These are phyloP conservation scores for Tipula unca DNA, from an alignment of 2,888 invertebrate species.

Conservation along the genomic window DNA sequence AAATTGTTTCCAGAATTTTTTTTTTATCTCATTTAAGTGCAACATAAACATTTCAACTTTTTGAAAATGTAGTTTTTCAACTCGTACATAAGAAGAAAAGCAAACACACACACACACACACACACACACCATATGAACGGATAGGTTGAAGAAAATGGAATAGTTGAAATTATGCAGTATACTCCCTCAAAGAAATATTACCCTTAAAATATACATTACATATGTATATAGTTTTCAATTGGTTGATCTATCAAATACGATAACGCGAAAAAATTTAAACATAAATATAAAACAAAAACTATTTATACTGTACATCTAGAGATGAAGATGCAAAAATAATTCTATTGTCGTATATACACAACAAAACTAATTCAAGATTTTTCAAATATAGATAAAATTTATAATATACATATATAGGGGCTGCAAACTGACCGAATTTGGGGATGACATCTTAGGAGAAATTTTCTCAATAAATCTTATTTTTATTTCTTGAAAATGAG, in stretches of 20 bases:
- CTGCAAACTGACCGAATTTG: not conserved
- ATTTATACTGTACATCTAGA: too few species aligned
- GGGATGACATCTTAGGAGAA: constrained; percentile 1
- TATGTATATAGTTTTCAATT: not conserved
- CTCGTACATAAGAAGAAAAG: not conserved
- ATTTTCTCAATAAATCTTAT: not conserved
- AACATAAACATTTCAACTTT: constrained; percentile 8
- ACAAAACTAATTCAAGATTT: not conserved
- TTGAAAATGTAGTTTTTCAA: not conserved
- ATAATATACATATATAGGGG: not conserved
- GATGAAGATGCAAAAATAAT: not conserved
- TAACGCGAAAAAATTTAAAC: not conserved
- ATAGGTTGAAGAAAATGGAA: not conserved
- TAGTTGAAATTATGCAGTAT: not conserved
- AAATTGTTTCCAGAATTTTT: not conserved
- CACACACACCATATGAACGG: not conserved
- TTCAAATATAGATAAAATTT: not conserved
- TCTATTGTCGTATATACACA: not conserved
- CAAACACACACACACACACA: not conserved
- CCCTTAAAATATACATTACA: not conserved
- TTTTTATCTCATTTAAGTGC: not conserved
- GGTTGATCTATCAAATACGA: not conserved
- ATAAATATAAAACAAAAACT: not conserved
- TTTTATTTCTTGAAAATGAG: not conserved
- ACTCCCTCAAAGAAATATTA: not conserved